Evolutionary conservation across 2,797 vertebrate genomes (phyloP).

Genomic region (Triplophysa yarkandensis): DNA sequence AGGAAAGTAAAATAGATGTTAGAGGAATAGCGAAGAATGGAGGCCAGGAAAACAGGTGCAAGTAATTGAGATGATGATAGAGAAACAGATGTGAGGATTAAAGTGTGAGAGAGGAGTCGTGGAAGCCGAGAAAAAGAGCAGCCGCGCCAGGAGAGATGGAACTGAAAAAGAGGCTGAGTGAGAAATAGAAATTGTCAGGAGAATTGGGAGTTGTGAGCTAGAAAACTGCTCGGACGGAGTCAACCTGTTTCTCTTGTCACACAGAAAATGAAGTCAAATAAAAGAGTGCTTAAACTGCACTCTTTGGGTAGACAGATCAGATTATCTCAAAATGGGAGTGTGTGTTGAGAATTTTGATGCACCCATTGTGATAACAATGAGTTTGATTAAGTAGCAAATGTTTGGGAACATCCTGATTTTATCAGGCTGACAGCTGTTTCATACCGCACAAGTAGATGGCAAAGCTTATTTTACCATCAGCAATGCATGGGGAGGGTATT

Average conservation of each 20-base stretch:
- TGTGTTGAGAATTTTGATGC: constrained; percentile 7
- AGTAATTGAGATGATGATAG: neutral
- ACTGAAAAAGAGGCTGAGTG: constrained; percentile 53
- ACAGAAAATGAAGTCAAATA: neutral
- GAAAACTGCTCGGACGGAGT: constrained; percentile 28
- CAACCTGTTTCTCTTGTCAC: constrained; percentile 4
- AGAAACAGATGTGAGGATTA: neutral
- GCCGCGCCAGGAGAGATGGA: constrained; percentile 36
- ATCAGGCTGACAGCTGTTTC: constrained; percentile 11
- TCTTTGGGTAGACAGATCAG: constrained; percentile 32
- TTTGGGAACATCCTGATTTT: constrained; percentile 36
- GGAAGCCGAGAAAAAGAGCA: constrained; percentile 37
- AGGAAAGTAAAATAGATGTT: neutral
- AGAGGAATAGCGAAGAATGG: neutral
- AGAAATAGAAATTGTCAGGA: constrained; percentile 57
- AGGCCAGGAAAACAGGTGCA: too few species aligned
- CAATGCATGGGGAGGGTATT: too few species aligned
- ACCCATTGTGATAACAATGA: constrained; percentile 43
- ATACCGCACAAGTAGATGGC: too few species aligned
- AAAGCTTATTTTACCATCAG: too few species aligned
- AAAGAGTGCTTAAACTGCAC: neutral
- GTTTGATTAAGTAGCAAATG: constrained; percentile 49
- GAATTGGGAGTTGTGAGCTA: constrained; percentile 44
- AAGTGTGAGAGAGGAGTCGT: constrained; percentile 13
- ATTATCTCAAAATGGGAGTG: constrained; percentile 46